Evolutionary conservation across 2,113 vertebrate species (phyloP).

Genomic region (Marmota flaviventris): DNA sequence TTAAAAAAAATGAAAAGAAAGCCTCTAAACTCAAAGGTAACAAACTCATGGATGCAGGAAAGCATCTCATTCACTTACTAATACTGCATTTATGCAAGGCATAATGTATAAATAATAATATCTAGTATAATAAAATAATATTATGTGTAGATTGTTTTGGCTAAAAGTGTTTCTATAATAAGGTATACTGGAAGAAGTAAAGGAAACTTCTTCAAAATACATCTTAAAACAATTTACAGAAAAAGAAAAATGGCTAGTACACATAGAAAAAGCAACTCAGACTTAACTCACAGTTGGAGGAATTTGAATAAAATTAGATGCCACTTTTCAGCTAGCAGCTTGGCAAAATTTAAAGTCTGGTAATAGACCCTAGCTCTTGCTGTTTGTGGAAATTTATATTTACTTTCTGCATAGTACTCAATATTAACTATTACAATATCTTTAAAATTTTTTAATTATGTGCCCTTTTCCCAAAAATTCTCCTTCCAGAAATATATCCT

Average conservation of each 20-base stretch:
- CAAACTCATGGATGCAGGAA: not conserved
- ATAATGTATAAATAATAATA: constrained; percentile 15
- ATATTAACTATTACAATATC: constrained; percentile 34
- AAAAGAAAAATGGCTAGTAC: constrained; percentile 17
- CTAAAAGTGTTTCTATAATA: constrained; percentile 42
- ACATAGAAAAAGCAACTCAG: not conserved
- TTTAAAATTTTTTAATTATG: constrained; percentile 26
- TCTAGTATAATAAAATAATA: constrained; percentile 10
- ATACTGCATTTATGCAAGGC: not conserved
- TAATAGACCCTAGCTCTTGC: not conserved
- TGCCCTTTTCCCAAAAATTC: constrained; percentile 41
- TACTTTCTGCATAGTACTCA: not conserved
- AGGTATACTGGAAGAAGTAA: not conserved
- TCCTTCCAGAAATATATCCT: constrained; percentile 30
- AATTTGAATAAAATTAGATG: constrained; percentile 46
- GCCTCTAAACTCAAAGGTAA: not conserved
- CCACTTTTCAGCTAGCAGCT: constrained; percentile 8
- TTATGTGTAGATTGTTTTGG: not conserved
- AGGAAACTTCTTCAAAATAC: constrained; percentile 57
- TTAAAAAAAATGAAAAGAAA: not conserved
- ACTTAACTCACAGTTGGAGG: not conserved
- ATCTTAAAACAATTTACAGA: constrained; percentile 10
- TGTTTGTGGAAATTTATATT: constrained; percentile 16
- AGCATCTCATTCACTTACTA: not conserved
- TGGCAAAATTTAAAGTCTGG: constrained; percentile 1